Evolutionary conservation across 2,113 vertebrate genomes (phyloP).

Genomic region (Neodontobutis hainanensis): DNA sequence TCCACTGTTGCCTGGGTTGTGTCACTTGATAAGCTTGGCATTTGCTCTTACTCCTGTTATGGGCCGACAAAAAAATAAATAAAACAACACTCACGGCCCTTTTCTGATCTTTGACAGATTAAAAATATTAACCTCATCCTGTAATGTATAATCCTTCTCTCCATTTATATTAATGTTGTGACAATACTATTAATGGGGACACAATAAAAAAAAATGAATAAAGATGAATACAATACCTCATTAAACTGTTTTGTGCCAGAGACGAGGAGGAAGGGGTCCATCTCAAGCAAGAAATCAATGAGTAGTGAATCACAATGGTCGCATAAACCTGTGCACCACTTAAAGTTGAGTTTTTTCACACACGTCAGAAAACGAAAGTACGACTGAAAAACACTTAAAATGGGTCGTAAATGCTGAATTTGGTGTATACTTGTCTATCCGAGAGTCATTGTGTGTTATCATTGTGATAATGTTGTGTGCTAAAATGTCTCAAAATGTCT

Average conservation of each 20-base stretch:
- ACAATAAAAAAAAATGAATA: slow-evolving; percentile 20
- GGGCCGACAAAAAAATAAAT: slow-evolving; percentile 8
- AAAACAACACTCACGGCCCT: slow-evolving; percentile 5
- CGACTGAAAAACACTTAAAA: slow-evolving; percentile 3
- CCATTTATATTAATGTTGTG: slow-evolving; percentile 52
- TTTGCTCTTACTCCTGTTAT: slow-evolving; percentile 23
- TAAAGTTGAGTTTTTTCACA: too few species aligned
- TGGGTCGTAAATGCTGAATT: neutral
- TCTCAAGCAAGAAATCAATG: slow-evolving; percentile 22
- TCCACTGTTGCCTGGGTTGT: slow-evolving; percentile 46
- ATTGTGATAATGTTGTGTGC: slow-evolving; percentile 39
- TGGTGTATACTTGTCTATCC: slow-evolving; percentile 4
- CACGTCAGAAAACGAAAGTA: too few species aligned
- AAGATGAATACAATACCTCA: slow-evolving; percentile 57
- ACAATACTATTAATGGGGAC: slow-evolving; percentile 36
- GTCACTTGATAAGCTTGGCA: slow-evolving; percentile 32
- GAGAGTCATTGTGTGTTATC: slow-evolving; percentile 19
- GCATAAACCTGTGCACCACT: neutral
- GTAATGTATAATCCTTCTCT: slow-evolving; percentile 43
- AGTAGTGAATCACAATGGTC: neutral
- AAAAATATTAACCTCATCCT: slow-evolving; percentile 18
- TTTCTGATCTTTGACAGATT: slow-evolving; percentile 9
- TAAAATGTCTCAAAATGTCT: slow-evolving; percentile 27
- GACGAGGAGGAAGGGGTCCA: slow-evolving; percentile 15
- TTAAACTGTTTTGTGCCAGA: slow-evolving; percentile 37